Base-by-base conservation (phyloP, 1,140 invertebrate species). In the Subanguina moxae region DNA sequence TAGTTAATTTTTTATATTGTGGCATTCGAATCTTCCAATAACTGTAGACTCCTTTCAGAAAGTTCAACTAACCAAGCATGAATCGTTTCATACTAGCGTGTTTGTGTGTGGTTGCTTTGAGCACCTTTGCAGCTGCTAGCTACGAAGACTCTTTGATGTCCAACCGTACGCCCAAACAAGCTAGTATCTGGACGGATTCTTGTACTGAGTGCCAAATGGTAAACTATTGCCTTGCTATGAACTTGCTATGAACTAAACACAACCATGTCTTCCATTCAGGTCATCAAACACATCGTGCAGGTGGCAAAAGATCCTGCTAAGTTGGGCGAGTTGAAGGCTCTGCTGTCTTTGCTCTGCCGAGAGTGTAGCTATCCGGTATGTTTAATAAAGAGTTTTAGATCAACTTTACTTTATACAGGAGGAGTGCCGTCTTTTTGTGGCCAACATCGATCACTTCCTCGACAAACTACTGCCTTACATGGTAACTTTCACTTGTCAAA, bases 301-400 rank as follows among this genome's bases (percentile, higher is more conserved):
- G 78, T 81, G 32, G 72, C 71, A 11, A 63, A 80, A 21, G 80
- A 82, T 45, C 78, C 74, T 21, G 27, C 62, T 8, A 82, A 82
- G 67, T 56, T 82, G 32, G 77, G 68, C 11, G 75, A 78, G 38
- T 64, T 82, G 48, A 82, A 82, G 57, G 48, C 71, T 21, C 32
- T 82, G n/a, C 74, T 82, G 28, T 61, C 46, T 13, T 52, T 68
- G 38, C 58, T 79, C 13, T 82, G 80, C 65, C 52, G 76, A n/a
- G 75, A 79, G 62, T 82, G 80, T 65, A 72, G 62, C 21, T 82
- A 82, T 32, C n/a, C n/a, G n/a, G n/a, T n/a, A n/a, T n/a, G n/a
- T n/a, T n/a, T n/a, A n/a, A n/a, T n/a, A n/a, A n/a, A n/a, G n/a
- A n/a, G n/a, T n/a, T n/a, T n/a, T n/a, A n/a, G n/a, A n/a, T n/a